Evolutionary conservation across 2,797 vertebrate species (phyloP).

Genomic region (Cyprinodon diabolis): DNA sequence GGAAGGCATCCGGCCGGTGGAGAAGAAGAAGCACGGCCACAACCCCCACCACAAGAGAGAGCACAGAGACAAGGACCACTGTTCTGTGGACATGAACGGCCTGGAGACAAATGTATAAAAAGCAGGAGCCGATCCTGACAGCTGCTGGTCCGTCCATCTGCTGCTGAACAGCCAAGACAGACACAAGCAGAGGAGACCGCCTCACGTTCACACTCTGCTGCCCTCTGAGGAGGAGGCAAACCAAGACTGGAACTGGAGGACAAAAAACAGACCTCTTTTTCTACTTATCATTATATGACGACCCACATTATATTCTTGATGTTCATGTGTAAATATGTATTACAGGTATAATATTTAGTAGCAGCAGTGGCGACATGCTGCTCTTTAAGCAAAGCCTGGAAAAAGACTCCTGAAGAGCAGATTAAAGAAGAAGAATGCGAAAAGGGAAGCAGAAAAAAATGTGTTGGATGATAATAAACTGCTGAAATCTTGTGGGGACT

Average conservation of each 20-base stretch:
- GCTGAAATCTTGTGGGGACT: constrained; percentile 26
- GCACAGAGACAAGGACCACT: constrained; percentile 88
- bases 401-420: constrained; percentile 4
- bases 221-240: constrained; percentile 6
- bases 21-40: constrained; percentile 76
- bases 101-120: constrained; percentile 94
- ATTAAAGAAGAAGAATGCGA: constrained; percentile 7
- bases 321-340: constrained; percentile 63
- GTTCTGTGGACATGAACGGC: constrained; percentile 94
- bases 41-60: constrained; percentile 79
- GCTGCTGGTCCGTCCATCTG: constrained; percentile 10
- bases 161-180: constrained; percentile 22
- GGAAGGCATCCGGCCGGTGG: constrained; percentile 81
- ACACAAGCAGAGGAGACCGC: constrained; percentile 11
- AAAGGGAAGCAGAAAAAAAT: constrained; percentile 6
- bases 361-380: constrained; percentile 20
- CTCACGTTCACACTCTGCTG: constrained; percentile 15
- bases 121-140: background rate
- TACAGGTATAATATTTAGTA: constrained; percentile 43
- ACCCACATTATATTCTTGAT: constrained; percentile 56
- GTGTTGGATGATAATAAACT: constrained; percentile 13
- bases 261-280: constrained; percentile 49
- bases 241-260: constrained; percentile 9
- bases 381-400: constrained; percentile 13
- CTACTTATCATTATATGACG: constrained; percentile 50